Conservation (phyloP, 2,113 vertebrate genomes). For the Melanotaenia duboulayi region DNA sequence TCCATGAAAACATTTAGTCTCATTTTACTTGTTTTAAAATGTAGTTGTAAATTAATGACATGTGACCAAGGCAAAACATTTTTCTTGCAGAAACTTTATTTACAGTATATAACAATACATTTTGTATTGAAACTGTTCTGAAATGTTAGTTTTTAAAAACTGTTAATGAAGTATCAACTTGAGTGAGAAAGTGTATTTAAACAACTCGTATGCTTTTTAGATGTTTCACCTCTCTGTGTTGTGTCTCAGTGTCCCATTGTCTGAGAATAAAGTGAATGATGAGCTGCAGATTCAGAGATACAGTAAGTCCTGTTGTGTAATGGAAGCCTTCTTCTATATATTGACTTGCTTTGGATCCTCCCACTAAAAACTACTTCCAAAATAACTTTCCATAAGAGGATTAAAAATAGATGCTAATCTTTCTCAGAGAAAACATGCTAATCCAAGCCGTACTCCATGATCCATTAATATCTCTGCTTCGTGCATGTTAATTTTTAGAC, state of each 20-base stretch:
- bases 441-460: conserved; percentile 23
- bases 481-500: conserved; percentile 53
- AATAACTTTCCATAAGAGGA: conserved; percentile 50
- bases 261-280: conserved; percentile 50
- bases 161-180: too few relatives aligned
- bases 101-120: too few relatives aligned
- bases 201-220: too few relatives aligned
- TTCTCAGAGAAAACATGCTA: conserved; percentile 20
- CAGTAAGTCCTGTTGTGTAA: conserved; percentile 47
- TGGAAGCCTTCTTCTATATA: conserved; percentile 45
- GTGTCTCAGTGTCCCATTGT: conserved; percentile 35
- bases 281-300: conserved; percentile 35
- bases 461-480: conserved; percentile 40
- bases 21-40: too few relatives aligned
- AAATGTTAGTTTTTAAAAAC: too few relatives aligned
- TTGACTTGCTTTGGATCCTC: conserved; percentile 33
- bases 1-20: too few relatives aligned
- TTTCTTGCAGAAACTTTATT: too few relatives aligned
- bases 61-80: too few relatives aligned
- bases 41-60: too few relatives aligned
- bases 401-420: conserved; percentile 57
- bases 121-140: too few relatives aligned
- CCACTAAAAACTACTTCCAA: conserved; percentile 45
- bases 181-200: too few relatives aligned
- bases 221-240: too few relatives aligned